Conservation (phyloP, 1,140 invertebrate species). For the Phenacoccus solenopsis region DNA sequence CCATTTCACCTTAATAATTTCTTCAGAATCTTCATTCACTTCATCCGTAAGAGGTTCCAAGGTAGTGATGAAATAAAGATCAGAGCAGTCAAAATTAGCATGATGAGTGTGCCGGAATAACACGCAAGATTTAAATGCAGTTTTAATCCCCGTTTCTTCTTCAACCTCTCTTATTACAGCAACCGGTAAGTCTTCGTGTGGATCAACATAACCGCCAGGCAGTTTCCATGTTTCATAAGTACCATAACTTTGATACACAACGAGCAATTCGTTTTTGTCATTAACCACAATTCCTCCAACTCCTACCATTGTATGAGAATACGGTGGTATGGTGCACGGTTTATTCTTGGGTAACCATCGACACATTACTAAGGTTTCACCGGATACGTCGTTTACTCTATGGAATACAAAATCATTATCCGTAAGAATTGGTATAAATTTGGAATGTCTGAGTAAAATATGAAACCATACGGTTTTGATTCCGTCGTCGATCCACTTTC, state of each 20-base stretch:
- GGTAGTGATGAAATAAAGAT: slow-evolving; percentile 66
- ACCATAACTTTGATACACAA: slow-evolving; percentile 21
- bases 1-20: slow-evolving; percentile 66
- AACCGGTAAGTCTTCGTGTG: slow-evolving; percentile 62
- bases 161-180: slow-evolving; percentile 72
- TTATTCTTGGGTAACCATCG: slow-evolving; percentile 58
- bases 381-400: slow-evolving; percentile 51
- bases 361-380: slow-evolving; percentile 56
- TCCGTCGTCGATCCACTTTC: slow-evolving; percentile 49
- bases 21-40: slow-evolving; percentile 53
- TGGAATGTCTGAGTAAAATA: slow-evolving; percentile 50
- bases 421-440: slow-evolving; percentile 63
- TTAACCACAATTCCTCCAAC: slow-evolving; percentile 70
- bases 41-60: slow-evolving; percentile 50
- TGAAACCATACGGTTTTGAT: slow-evolving; percentile 73
- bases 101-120: slow-evolving; percentile 60
- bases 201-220: slow-evolving; percentile 81
- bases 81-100: slow-evolving; percentile 64
- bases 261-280: slow-evolving; percentile 21
- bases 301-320: slow-evolving; percentile 73
- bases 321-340: slow-evolving; percentile 56
- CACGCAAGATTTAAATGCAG: slow-evolving; percentile 60
- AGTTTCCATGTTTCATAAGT: slow-evolving; percentile 56
- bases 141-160: slow-evolving; percentile 75
- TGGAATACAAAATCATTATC: slow-evolving; percentile 74